Evolutionary conservation across 1,140 invertebrate species (phyloP).

Genomic region (Lethocerus indicus): DNA sequence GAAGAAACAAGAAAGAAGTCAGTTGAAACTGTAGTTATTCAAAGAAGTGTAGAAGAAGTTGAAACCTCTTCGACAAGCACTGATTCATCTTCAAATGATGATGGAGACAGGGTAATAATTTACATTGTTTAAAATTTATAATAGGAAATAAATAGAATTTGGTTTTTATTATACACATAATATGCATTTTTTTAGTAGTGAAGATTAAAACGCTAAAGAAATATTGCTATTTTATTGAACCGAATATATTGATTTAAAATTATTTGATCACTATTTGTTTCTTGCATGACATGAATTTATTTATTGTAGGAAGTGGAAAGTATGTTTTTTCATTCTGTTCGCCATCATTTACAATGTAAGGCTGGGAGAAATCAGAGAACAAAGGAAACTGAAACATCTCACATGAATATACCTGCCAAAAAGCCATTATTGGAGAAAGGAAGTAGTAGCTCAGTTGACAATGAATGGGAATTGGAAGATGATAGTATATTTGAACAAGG

Average conservation of each 20-base stretch:
- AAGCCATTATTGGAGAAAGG: conserved; percentile 7
- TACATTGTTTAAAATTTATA: too few species aligned
- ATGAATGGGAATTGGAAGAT: conserved; percentile 8
- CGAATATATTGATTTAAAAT: conserved; percentile 1
- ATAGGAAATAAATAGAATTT: too few species aligned
- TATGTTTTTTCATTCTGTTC: conserved; percentile 11
- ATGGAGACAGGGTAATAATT: conserved; percentile 18
- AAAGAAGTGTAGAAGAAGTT: conserved; percentile 28
- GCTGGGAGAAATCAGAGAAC: background rate
- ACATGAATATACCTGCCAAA: background rate
- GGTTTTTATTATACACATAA: too few species aligned
- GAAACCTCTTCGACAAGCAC: conserved; percentile 57
- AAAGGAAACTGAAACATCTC: background rate
- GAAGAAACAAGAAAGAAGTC: conserved; percentile 3
- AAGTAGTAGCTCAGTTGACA: background rate
- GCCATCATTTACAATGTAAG: conserved; percentile 10
- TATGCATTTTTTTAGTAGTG: too few species aligned
- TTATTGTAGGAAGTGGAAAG: conserved; percentile 13
- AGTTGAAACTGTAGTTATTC: background rate
- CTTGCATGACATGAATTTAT: background rate
- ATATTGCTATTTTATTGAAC: background rate
- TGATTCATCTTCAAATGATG: conserved; percentile 43
- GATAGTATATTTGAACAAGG: conserved; percentile 8
- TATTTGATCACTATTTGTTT: background rate
- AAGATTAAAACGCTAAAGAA: background rate